phyloP scores from a whole-genome alignment of 2,113 vertebrate genomes.

The Gallinago jamesoni region DNA sequence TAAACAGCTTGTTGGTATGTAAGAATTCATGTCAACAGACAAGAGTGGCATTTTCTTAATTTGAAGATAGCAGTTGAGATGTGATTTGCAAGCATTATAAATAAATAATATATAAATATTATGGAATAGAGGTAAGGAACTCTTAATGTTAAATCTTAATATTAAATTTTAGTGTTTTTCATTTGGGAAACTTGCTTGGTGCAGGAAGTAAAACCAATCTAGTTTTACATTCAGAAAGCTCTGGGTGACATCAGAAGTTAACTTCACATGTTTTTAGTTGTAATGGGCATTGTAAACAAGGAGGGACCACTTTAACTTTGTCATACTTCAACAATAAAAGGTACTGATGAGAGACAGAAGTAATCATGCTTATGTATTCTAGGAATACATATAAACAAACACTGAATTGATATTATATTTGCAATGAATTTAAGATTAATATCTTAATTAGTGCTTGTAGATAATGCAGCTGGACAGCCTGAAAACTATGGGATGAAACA shows the following conservation, averaged over 20 bases:
- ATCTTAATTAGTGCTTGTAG: neutral
- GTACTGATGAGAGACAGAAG: accelerated
- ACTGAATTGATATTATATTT: neutral
- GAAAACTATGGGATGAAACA: neutral
- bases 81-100: neutral
- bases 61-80: neutral
- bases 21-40: neutral
- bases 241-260: neutral
- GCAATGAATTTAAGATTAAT: neutral
- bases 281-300: neutral
- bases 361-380: neutral
- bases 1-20: neutral
- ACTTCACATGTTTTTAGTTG: neutral
- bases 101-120: too few relatives aligned
- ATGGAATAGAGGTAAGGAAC: neutral
- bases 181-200: neutral
- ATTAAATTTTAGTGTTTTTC: neutral
- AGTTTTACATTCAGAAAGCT: neutral
- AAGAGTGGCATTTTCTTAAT: neutral
- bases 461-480: neutral
- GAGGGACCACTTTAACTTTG: neutral
- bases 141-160: neutral
- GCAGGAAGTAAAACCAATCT: neutral
- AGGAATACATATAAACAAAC: neutral
- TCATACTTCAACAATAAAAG: neutral